Evolutionary conservation across 92 coral and sea anemone species (phyloP), one percentile per base, ranked within the genome.

Genomic region (Actinostola sp.): DNA sequence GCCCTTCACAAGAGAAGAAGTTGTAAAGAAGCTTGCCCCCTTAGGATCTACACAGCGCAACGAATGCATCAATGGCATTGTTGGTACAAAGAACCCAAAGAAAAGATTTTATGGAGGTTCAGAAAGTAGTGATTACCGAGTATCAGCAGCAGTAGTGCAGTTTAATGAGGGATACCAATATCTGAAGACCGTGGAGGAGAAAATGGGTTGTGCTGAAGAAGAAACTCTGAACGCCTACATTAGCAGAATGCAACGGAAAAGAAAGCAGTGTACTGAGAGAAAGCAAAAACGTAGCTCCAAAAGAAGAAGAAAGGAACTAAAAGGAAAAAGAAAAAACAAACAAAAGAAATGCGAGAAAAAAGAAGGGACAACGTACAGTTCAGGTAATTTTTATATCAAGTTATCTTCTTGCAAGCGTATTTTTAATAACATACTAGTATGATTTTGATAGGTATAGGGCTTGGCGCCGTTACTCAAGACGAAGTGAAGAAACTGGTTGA

Each of bases 91-190:
- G 31, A 72, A 64, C 13, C 72, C 78, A 4, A 70, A 79, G 49
- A 54, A 31, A 6, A 67, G 83, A 51, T 56, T 63, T 24, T 77
- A 77, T 49, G 73, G 76, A 25, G 61, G 76, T 5, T 68, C 83
- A 6, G 64, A 66, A 45, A 66, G 73, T 23, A 39, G 66, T 72
- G 69, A 72, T 29, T 38, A 33, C 28, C 72, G 74, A n/a, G 35
- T 10, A 9, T 60, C 71, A 10, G 82, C 82, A 14, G 73, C 44
- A 17, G 70, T 62, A 24, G 62, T 50, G 8, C 82, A 76, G 27
- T 61, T 20, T 29, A 63, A 76, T 50, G 73, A 42, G 36, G 73
- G 73, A 29, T 65, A 43, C 36, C 17, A 20, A 25, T 70, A 70
- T 30, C 25, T 70, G 14, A 42, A 8, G 10, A 16, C 6, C 8